Evolutionary conservation across 2,888 invertebrate genomes (phyloP).

Genomic region (Cryptocephalus moraei): DNA sequence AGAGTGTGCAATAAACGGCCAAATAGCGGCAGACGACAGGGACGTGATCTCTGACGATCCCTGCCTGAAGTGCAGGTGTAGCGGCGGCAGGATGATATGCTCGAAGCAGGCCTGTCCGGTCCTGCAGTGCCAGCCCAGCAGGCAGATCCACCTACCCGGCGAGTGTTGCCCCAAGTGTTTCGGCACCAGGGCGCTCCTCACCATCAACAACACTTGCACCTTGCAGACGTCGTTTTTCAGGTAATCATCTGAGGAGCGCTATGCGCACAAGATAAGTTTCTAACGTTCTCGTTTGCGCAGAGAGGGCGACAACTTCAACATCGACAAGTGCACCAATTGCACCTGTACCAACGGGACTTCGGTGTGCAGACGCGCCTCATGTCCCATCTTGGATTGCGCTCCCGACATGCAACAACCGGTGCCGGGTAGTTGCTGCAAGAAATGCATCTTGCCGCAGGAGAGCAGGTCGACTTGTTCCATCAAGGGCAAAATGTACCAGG

Average conservation of each 20-base stretch:
- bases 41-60: conserved; percentile 75
- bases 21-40: conserved; percentile 65
- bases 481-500: conserved; percentile 58
- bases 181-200: conserved; percentile 42
- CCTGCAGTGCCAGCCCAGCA: conserved; percentile 64
- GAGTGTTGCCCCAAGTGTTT: conserved; percentile 61
- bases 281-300: neutral
- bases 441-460: conserved; percentile 62
- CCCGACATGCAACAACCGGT: conserved; percentile 55
- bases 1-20: conserved; percentile 60
- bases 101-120: conserved; percentile 82
- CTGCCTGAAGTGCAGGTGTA: conserved; percentile 75
- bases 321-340: conserved; percentile 76
- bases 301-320: conserved; percentile 22
- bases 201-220: conserved; percentile 42
- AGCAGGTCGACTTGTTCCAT: conserved; percentile 55
- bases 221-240: conserved; percentile 22
- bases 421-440: conserved; percentile 65
- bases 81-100: conserved; percentile 59
- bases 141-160: conserved; percentile 60
- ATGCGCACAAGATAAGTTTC: neutral
- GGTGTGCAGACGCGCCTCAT: conserved; percentile 69
- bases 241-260: conserved; percentile 9
- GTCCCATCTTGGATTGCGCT: conserved; percentile 84
- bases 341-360: conserved; percentile 71